phyloP scores from a whole-genome alignment of 2,888 invertebrate genomes.

The Cataglyphis livida region DNA sequence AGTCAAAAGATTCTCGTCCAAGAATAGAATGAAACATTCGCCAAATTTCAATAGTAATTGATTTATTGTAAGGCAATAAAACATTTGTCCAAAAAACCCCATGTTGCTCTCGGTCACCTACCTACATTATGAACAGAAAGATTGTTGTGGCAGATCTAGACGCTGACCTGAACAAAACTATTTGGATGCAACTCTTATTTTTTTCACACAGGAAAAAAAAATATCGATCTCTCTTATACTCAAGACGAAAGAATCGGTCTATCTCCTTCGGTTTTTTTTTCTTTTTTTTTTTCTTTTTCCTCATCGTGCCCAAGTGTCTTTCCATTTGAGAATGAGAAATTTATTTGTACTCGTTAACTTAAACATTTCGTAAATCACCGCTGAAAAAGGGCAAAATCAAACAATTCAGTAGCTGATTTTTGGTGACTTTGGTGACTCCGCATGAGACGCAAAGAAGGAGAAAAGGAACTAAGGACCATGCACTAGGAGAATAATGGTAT shows the following conservation, averaged over 20 bases:
- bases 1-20: background rate
- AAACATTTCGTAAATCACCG: slow-evolving; percentile 62
- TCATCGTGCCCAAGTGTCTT: background rate
- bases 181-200: slow-evolving; percentile 12
- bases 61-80: slow-evolving; percentile 84
- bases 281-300: background rate
- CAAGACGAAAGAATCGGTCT: background rate
- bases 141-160: slow-evolving; percentile 85
- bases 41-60: slow-evolving; percentile 69
- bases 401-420: slow-evolving; percentile 63
- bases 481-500: slow-evolving; percentile 48
- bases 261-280: slow-evolving; percentile 1
- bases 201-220: slow-evolving; percentile 32
- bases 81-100: slow-evolving; percentile 77
- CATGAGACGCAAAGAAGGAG: slow-evolving; percentile 56
- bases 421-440: slow-evolving; percentile 49
- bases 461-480: background rate
- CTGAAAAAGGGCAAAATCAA: slow-evolving; percentile 50
- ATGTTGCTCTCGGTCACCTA: slow-evolving; percentile 83
- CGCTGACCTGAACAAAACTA: slow-evolving; percentile 49
- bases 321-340: slow-evolving; percentile 41
- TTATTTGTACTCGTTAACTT: slow-evolving; percentile 18
- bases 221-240: slow-evolving; percentile 30
- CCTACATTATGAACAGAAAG: slow-evolving; percentile 83
- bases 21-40: background rate